phyloP scores from a whole-genome alignment of 1,140 invertebrate genomes.

The Lordiphosa clarofinis region DNA sequence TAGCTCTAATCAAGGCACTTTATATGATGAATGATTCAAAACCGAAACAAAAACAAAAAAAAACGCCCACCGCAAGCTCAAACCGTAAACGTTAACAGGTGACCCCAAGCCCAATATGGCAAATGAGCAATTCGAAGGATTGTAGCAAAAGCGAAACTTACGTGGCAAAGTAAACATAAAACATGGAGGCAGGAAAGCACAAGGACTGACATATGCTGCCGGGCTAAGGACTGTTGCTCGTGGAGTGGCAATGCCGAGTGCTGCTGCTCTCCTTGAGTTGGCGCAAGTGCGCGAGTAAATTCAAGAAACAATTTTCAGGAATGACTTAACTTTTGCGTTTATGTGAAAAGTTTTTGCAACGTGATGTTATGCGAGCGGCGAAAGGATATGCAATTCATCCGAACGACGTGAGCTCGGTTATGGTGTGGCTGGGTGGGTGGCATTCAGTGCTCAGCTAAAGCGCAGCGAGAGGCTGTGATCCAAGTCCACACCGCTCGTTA shows the following conservation, averaged over 20 bases:
- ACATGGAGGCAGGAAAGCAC: not conserved
- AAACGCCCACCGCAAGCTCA: conserved; percentile 5
- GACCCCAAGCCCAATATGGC: conserved; percentile 37
- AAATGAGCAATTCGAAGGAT: conserved; percentile 48
- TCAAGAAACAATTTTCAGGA: conserved; percentile 77
- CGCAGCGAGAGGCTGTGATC: conserved; percentile 45
- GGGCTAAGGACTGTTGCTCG: conserved; percentile 38
- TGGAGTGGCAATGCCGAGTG: conserved; percentile 44
- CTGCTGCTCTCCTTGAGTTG: conserved; percentile 5
- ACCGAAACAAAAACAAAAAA: not conserved
- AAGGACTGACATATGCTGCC: conserved; percentile 15
- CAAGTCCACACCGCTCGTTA: conserved; percentile 40
- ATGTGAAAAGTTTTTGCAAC: conserved; percentile 73
- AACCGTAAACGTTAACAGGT: conserved; percentile 25
- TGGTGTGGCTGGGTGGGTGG: not conserved
- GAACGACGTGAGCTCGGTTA: not conserved
- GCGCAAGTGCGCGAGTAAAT: conserved; percentile 65
- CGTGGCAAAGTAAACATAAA: conserved; percentile 24
- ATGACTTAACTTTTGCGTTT: conserved; percentile 78
- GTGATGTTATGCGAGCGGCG: conserved; percentile 64
- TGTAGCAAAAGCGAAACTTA: conserved; percentile 17
- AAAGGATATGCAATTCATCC: conserved; percentile 52
- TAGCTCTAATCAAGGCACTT: too few relatives aligned
- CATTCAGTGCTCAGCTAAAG: conserved; percentile 16
- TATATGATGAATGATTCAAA: not conserved